A percentile compares a stretch with the other conserved stretches of the same genome.
Conservation (phyloP, 1,140 invertebrate species). For the Saccostrea glomerata region DNA sequence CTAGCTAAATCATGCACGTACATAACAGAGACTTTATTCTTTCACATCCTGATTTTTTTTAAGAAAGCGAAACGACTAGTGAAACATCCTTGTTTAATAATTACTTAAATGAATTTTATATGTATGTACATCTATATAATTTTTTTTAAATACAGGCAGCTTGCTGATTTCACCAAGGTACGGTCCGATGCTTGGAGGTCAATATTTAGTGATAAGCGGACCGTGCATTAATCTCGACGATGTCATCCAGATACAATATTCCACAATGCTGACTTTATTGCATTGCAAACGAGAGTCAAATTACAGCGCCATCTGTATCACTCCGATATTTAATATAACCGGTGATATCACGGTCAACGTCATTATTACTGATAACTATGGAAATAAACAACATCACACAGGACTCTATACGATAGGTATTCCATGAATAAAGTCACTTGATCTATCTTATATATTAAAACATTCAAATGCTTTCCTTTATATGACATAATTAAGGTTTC, state of each 20-base stretch:
- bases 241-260: conserved; percentile 1
- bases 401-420: conserved; percentile 14
- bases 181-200: conserved; percentile 41
- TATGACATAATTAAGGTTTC: too few species aligned
- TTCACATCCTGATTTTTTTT: too few species aligned
- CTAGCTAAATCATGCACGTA: too few species aligned
- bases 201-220: conserved; percentile 26
- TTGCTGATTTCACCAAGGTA: conserved; percentile 32
- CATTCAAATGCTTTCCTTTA: background rate
- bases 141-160: background rate
- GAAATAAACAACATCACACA: background rate
- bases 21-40: too few species aligned
- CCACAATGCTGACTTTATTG: background rate
- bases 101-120: too few species aligned
- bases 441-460: background rate
- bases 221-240: conserved; percentile 37
- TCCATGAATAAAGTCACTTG: background rate
- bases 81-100: too few species aligned
- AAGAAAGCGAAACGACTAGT: too few species aligned
- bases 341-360: background rate
- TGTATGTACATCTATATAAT: too few species aligned
- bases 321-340: conserved; percentile 22
- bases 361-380: conserved; percentile 1
- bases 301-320: conserved; percentile 15
- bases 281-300: background rate